These are phyloP conservation scores for Actinia equina DNA, from an alignment of 64 coral and sea anemone species.

Conservation along the genomic window DNA sequence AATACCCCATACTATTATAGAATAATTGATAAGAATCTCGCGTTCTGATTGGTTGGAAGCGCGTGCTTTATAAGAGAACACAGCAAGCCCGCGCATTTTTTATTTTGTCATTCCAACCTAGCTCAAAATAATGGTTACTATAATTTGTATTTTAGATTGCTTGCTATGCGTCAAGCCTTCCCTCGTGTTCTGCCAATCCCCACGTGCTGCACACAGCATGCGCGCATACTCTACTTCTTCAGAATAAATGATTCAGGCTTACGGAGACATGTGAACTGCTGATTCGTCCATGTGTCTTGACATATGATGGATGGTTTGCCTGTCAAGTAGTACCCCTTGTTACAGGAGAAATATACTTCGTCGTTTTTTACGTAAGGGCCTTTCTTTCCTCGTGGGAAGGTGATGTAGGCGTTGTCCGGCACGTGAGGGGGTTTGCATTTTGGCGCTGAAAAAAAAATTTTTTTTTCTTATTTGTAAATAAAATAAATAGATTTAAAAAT, in stretches of 20 bases:
- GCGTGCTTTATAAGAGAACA: too few species aligned
- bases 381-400: conserved; percentile 30
- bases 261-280: conserved; percentile 41
- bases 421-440: conserved; percentile 43
- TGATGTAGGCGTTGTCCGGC: conserved; percentile 51
- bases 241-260: neutral
- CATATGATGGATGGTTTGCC: conserved; percentile 54
- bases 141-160: too few species aligned
- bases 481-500: neutral
- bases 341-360: conserved; percentile 43
- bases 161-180: too few species aligned
- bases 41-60: too few species aligned
- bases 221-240: too few species aligned
- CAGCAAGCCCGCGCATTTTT: too few species aligned
- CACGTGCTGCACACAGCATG: too few species aligned
- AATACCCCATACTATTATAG: too few species aligned
- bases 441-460: conserved; percentile 22
- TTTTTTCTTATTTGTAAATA: neutral
- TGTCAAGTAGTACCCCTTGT: conserved; percentile 42
- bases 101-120: too few species aligned
- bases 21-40: too few species aligned
- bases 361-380: conserved; percentile 51
- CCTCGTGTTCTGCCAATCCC: too few species aligned
- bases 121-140: too few species aligned
- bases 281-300: conserved; percentile 27